A percentile compares a stretch with the other conserved stretches of the same genome.
Conservation (phyloP, 2,888 invertebrate genomes). For the Trilocha varians region DNA sequence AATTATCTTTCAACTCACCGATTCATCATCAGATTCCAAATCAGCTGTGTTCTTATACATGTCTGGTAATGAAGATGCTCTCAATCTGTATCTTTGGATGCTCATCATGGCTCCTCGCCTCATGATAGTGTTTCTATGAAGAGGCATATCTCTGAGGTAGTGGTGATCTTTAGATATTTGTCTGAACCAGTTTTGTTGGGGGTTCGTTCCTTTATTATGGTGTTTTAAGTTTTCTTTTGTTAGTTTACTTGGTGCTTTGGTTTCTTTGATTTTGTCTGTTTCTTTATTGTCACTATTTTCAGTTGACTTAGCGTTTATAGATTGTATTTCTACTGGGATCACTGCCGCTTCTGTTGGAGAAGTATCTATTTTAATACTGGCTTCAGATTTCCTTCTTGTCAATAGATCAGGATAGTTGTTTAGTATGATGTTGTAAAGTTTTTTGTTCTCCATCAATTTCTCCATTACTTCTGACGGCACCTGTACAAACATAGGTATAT, state of each 20-base stretch:
- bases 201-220: conserved; percentile 12
- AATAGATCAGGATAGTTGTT: conserved; percentile 81
- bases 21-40: conserved; percentile 75
- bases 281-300: conserved; percentile 13
- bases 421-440: conserved; percentile 77
- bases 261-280: background rate
- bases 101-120: conserved; percentile 89
- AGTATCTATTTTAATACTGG: conserved; percentile 55
- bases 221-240: background rate
- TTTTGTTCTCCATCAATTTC: conserved; percentile 75
- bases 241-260: background rate
- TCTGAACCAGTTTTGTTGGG: conserved; percentile 43
- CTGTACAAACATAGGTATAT: conserved; percentile 40
- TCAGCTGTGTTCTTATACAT: conserved; percentile 83
- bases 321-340: conserved; percentile 34
- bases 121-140: conserved; percentile 85
- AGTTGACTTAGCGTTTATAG: conserved; percentile 25
- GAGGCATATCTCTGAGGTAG: conserved; percentile 78
- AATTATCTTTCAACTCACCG: too few species aligned
- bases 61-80: conserved; percentile 91
- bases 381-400: conserved; percentile 74
- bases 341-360: conserved; percentile 39
- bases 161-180: conserved; percentile 76
- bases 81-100: conserved; percentile 81
- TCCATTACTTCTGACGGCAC: conserved; percentile 81